phyloP scores from a whole-genome alignment of 1,140 invertebrate genomes.

The Drosophila aff. region DNA sequence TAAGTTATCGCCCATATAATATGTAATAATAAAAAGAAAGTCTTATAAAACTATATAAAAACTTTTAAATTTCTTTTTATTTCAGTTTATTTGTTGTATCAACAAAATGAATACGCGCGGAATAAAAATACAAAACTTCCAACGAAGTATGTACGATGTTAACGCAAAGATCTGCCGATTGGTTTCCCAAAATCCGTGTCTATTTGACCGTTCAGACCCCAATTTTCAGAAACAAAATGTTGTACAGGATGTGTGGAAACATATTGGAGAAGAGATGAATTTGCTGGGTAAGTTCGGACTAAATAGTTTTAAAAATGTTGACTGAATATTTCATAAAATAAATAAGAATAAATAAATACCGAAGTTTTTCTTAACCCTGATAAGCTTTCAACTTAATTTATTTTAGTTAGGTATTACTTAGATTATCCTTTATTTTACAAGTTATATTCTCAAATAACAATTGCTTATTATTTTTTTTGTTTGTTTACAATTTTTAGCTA shows the following conservation, averaged over 20 bases:
- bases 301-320: too few relatives aligned
- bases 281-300: conserved; percentile 54
- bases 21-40: too few relatives aligned
- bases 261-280: conserved; percentile 60
- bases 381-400: background rate
- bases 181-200: conserved; percentile 66
- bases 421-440: background rate
- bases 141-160: conserved; percentile 48
- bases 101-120: conserved; percentile 21
- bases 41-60: background rate
- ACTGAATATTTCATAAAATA: background rate
- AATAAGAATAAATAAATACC: too few relatives aligned
- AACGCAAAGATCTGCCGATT: conserved; percentile 75
- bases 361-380: background rate
- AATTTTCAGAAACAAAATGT: conserved; percentile 28
- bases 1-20: too few relatives aligned
- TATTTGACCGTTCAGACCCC: conserved; percentile 63
- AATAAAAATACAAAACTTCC: background rate
- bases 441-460: background rate
- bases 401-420: background rate
- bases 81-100: background rate
- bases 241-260: conserved; percentile 53
- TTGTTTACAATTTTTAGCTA: conserved; percentile 32
- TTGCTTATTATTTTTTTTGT: background rate
- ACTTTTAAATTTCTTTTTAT: background rate